Base-by-base conservation (phyloP, 2,113 vertebrate genomes). In the Silurus asotus region DNA sequence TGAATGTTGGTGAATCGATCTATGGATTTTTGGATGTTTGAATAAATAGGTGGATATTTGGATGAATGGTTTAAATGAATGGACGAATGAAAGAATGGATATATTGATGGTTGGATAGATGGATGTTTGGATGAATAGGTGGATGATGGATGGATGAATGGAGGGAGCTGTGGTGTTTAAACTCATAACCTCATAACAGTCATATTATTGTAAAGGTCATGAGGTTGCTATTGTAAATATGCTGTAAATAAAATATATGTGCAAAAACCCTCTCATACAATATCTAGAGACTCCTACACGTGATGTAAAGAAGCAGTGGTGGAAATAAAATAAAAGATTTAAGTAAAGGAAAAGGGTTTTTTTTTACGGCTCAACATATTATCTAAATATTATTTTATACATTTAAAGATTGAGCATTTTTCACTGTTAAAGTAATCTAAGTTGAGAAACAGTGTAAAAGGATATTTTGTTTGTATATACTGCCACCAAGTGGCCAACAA, bases 381-480 rank as follows among this genome's bases (percentile, higher is more conserved):
- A 6, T 6, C 9, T 13, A n/a, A 64, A 48, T 72, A 48, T 19
- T 48, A 72, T 4, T 19, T 6, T 37, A 17, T 9, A 48, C 2
- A 19, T 72, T 48, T 48, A 19, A 70, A 8, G 7, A 8, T 19
- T 17, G 69, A 19, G 2, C 0, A 13, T 14, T 6, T 67, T 70
- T 45, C 15, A 15, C 14, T 70, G 14, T 45, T 70, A 45, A 45
- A 45, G 14, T 19, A 4, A 19, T 45, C 37, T 14, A 37, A 2
- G 5, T 25, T 9, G 0, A 20, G n/a, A 64, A 65, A 5, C 65
- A 8, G 20, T 49, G 75, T 25, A 6, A 56, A n/a, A 53, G n/a
- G n/a, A 77, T 25, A 58, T 28, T 55, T 77, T 77, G 17, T 37
- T 81, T 64, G 79, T 81, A 81, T 3, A 64, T 37, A 81, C 59